Conservation (phyloP, 1,140 invertebrate species). For the fruit fly (Drosophila melanogaster) region DNA sequence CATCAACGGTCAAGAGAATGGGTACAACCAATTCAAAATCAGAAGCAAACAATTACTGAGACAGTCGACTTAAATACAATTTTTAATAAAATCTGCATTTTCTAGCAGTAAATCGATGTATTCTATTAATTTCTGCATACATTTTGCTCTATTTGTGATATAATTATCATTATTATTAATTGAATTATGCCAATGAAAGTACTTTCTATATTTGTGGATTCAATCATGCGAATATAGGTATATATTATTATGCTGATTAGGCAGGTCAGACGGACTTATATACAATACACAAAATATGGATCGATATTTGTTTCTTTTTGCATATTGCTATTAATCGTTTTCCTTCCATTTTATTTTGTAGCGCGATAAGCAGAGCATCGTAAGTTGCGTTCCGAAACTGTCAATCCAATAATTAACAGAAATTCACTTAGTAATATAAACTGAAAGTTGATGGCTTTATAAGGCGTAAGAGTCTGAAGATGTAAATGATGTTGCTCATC, state of each 20-base stretch:
- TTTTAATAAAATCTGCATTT: background rate
- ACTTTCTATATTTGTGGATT: background rate
- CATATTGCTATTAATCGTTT: conserved; percentile 47
- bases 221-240: background rate
- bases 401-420: no score
- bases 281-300: background rate
- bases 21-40: background rate
- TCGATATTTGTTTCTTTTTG: conserved; percentile 52
- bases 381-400: background rate
- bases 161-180: no score
- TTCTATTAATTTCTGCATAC: no score
- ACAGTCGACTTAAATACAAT: background rate
- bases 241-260: conserved; percentile 26
- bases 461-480: no score
- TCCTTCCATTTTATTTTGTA: conserved; percentile 21
- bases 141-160: background rate
- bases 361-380: conserved; percentile 58
- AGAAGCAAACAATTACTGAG: background rate
- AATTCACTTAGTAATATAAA: no score
- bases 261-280: conserved; percentile 22
- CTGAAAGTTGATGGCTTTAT: no score
- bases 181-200: no score
- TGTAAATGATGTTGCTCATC: no score
- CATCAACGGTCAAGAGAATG: conserved; percentile 9
- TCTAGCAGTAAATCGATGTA: background rate